Percentiles rank a stretch among this genome's conserved stretches.
These are phyloP conservation scores for Peromyscus eremicus DNA, from an alignment of 2,797 vertebrate genomes.

Conservation along the genomic window DNA sequence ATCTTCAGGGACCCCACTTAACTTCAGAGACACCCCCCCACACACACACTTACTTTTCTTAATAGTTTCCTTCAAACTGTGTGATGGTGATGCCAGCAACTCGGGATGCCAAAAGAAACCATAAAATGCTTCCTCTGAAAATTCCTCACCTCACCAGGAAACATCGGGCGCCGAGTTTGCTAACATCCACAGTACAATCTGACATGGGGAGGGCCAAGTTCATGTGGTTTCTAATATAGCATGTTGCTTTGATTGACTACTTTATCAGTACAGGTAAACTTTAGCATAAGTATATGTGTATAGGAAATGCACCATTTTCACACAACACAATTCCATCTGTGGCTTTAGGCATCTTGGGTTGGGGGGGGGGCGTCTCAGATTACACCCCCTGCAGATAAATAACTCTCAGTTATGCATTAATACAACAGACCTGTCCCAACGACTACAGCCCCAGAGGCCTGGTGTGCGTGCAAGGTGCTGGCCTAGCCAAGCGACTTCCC, in stretches of 20 bases:
- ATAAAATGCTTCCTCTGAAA: background rate
- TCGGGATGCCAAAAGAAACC: background rate
- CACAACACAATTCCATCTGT: background rate
- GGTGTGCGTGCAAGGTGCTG: accelerated
- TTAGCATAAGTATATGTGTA: background rate
- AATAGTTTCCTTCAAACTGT: background rate
- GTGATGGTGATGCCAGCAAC: background rate
- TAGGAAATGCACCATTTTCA: background rate
- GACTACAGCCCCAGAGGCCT: background rate
- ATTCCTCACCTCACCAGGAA: background rate
- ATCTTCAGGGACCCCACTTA: background rate
- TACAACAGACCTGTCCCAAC: background rate
- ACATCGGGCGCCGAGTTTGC: too few relatives aligned
- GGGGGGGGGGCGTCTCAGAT: background rate
- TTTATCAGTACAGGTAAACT: background rate
- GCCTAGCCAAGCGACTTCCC: too few relatives aligned
- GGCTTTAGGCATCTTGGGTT: background rate
- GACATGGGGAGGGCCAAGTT: background rate
- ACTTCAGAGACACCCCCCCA: background rate
- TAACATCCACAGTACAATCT: background rate
- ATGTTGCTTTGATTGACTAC: background rate
- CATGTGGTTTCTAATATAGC: background rate
- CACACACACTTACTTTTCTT: background rate
- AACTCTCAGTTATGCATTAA: background rate
- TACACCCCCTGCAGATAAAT: too few relatives aligned